phyloP scores from a whole-genome alignment of 2,888 invertebrate genomes.

The Sipha maydis region DNA sequence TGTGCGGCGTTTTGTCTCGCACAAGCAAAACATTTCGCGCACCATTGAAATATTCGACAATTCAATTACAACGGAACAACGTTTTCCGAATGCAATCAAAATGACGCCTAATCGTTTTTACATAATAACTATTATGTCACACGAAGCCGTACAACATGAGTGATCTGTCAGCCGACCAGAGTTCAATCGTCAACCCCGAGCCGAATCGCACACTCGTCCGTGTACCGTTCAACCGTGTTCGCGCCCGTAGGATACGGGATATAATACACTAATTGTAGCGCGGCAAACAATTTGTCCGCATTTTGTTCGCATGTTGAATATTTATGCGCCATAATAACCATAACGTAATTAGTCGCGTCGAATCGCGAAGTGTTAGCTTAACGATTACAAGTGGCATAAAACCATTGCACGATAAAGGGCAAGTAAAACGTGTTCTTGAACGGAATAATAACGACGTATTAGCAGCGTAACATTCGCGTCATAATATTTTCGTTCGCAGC shows the following conservation, averaged over 20 bases:
- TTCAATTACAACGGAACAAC: conserved; percentile 10
- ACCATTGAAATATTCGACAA: conserved; percentile 12
- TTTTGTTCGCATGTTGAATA: not conserved
- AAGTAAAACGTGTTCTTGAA: no score
- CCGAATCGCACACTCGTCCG: no score
- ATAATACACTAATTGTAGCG: not conserved
- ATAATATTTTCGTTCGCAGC: not conserved
- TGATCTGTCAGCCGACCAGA: no score
- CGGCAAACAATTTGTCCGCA: not conserved
- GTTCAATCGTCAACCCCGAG: not conserved
- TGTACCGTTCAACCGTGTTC: conserved; percentile 39
- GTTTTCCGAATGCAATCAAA: conserved; percentile 47
- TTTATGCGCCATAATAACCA: not conserved
- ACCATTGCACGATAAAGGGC: not conserved
- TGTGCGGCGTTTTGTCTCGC: conserved; percentile 28
- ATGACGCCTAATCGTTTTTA: conserved; percentile 12
- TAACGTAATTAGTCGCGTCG: not conserved
- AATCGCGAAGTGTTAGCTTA: not conserved
- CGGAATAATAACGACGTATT: no score
- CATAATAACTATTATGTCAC: not conserved
- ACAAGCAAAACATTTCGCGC: conserved; percentile 13
- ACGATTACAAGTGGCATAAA: not conserved
- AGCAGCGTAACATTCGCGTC: no score
- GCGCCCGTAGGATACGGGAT: no score
- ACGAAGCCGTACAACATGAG: no score